Evolutionary conservation across 2,113 vertebrate genomes (phyloP), one percentile per base, ranked within the genome.

Genomic region (Loxodonta africana): DNA sequence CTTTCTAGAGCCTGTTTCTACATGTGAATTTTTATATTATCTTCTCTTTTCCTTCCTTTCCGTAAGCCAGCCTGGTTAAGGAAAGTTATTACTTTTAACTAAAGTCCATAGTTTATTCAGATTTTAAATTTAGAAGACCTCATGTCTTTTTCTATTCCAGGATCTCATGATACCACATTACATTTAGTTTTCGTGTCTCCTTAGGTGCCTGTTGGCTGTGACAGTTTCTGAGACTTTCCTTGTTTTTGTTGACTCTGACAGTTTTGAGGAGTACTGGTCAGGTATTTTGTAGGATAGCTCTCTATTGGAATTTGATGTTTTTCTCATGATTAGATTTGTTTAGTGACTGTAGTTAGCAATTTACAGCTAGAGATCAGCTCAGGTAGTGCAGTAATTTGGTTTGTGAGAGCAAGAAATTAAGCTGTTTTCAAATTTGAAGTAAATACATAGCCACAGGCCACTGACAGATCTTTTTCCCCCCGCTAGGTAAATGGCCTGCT

Each of bases 401-500:
- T 95, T 87, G 41, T 82, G 65, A 63, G 89, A 78, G 25, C 25
- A 90, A 48, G 10, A 23, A 51, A 63, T 90, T 93, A 20, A 69
- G 51, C 41, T 93, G 0, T 84, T 26, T 1, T 25, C 53, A 46
- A 93, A 86, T 92, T 69, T 71, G 28, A 90, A 90, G 20, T 90
- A 74, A 48, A n/a, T 82, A 20, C 2, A 6, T 6, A 63, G 23
- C 26, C 53, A 48, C 77, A 88, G 21, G 51, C 53, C 71, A 63
- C 1, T 74, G 12, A 74, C 76, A 37, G 12, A 5, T n/a, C 20
- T 3, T 17, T 96, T 95, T 96, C 44, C 91, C 96, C 96, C 81
- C 65, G 37, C 51, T 97, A 99, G 99, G 99, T 99, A 84, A 99
- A 99, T 93, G 99, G 99, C 90, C 98, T 99, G 93, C 98, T 99